Conservation (phyloP, 2,113 vertebrate genomes). For the Psilopsiagon aymara region DNA sequence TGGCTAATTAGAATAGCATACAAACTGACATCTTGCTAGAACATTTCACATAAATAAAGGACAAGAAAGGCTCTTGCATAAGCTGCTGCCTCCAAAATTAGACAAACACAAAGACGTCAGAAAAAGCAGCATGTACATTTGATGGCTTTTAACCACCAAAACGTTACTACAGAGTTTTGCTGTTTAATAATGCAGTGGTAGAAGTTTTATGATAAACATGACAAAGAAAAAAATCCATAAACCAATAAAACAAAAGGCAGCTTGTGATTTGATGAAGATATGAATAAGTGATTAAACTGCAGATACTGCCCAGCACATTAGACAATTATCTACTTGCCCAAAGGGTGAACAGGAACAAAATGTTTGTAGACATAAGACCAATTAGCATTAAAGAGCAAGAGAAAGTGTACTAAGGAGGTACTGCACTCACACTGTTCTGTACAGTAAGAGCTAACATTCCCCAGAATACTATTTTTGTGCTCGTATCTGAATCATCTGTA, state of each 20-base stretch:
- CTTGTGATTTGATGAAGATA: neutral
- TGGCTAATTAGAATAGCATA: neutral
- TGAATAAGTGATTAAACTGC: neutral
- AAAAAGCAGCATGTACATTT: rapidly evolving
- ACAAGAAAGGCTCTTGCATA: neutral
- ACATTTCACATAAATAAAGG: neutral
- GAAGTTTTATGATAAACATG: neutral
- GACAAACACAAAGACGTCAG: neutral
- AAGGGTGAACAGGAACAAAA: neutral
- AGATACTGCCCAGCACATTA: neutral
- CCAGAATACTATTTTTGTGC: neutral
- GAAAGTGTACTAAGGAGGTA: neutral
- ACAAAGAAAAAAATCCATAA: neutral
- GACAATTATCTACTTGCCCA: neutral
- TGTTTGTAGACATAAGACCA: neutral
- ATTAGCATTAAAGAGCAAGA: neutral
- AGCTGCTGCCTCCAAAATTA: slow-evolving; percentile 7
- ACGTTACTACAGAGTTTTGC: neutral
- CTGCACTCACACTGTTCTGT: rapidly evolving
- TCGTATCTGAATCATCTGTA: neutral
- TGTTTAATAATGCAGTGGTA: neutral
- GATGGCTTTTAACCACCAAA: neutral
- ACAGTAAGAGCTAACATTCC: neutral
- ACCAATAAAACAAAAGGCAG: neutral
- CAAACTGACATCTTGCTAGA: neutral